Evolutionary conservation across 92 coral and sea anemone species (phyloP).

Genomic region (Porites evermanni): DNA sequence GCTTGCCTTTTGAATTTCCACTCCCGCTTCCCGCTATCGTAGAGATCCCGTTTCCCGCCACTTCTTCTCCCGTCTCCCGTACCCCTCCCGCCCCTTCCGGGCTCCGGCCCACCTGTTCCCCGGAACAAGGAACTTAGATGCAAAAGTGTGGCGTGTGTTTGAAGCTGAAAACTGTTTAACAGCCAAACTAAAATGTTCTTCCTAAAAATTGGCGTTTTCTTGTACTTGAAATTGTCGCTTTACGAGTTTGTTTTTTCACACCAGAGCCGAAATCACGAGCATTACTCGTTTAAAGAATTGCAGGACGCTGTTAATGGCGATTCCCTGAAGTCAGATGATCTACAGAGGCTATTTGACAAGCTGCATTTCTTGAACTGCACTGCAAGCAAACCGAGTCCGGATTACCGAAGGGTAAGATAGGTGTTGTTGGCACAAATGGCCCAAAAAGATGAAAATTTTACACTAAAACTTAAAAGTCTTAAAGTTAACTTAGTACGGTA

Average conservation of each 20-base stretch:
- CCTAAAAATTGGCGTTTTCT: not conserved
- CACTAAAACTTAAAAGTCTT: too few species aligned
- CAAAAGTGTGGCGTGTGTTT: not conserved
- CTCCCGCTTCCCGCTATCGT: too few species aligned
- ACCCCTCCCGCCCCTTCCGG: too few species aligned
- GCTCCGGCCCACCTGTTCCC: too few species aligned
- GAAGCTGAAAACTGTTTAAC: not conserved
- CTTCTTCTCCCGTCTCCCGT: too few species aligned
- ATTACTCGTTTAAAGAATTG: constrained; percentile 9
- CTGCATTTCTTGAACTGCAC: constrained; percentile 63
- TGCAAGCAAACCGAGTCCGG: not conserved
- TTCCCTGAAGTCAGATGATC: constrained; percentile 28
- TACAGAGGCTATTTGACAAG: constrained; percentile 45
- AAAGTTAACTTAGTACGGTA: too few species aligned
- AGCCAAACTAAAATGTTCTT: not conserved
- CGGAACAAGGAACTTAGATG: not conserved
- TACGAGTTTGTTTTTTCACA: not conserved
- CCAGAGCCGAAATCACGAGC: constrained; percentile 9
- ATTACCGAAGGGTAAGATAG: constrained; percentile 45
- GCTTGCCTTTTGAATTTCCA: too few species aligned
- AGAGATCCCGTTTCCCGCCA: too few species aligned
- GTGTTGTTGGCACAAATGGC: not conserved
- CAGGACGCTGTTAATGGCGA: constrained; percentile 24
- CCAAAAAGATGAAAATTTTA: too few species aligned
- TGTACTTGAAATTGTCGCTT: not conserved